These are phyloP conservation scores for Lagria hirta DNA, from an alignment of 2,888 invertebrate genomes.

Conservation along the genomic window DNA sequence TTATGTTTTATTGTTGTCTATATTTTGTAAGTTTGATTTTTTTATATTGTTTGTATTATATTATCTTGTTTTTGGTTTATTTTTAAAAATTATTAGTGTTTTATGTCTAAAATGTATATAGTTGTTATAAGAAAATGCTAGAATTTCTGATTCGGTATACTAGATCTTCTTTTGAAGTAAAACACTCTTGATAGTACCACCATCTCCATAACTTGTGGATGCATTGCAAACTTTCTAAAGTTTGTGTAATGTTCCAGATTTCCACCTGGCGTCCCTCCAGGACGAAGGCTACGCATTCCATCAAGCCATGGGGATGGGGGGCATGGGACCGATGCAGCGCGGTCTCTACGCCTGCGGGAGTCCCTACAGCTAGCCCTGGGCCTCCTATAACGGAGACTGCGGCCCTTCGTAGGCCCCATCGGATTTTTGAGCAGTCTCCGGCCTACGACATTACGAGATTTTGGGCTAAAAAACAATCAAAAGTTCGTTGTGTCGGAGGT, in stretches of 20 bases:
- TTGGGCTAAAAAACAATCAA: conserved; percentile 30
- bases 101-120: no score
- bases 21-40: no score
- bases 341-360: conserved; percentile 57
- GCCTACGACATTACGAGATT: conserved; percentile 48
- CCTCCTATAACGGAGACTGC: conserved; percentile 57
- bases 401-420: conserved; percentile 53
- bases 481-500: conserved; percentile 27
- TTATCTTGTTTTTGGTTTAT: no score
- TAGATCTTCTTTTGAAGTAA: neutral
- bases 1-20: no score
- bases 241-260: conserved; percentile 52
- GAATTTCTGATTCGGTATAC: no score
- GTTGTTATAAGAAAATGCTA: no score
- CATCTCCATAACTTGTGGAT: conserved; percentile 29
- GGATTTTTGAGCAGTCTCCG: conserved; percentile 53
- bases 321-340: conserved; percentile 57
- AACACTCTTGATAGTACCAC: conserved; percentile 2
- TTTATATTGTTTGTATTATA: no score
- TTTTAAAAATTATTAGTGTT: no score
- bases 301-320: conserved; percentile 58
- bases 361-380: conserved; percentile 59
- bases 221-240: conserved; percentile 10
- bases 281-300: conserved; percentile 59
- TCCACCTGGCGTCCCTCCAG: conserved; percentile 58